Base-by-base conservation (phyloP, 2,113 vertebrate species). In the Casuarius casuarius region DNA sequence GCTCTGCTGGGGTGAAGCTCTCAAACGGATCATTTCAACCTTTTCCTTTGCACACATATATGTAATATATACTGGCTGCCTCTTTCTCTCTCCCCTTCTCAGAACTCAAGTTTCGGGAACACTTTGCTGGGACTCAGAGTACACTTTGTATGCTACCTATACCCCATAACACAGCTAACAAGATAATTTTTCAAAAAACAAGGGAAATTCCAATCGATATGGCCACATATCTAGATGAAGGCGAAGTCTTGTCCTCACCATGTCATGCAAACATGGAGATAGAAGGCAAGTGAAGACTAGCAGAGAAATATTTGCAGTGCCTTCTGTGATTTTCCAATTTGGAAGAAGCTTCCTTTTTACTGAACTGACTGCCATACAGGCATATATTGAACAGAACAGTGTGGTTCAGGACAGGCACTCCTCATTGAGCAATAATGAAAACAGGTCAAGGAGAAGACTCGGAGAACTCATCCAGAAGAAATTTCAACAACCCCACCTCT, bases 91-190 rank as follows among this genome's bases (percentile, higher is more conserved):
- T 40, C 33, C 20, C 51, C 13, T 26, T 67, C 20, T 67, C 66
- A 82, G 46, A 77, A 48, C 5, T 29, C 38, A 29, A 56, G 35
- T 48, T 73, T 81, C 42, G 72, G 42, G 72, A 79, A 73, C 72
- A 1, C 10, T 21, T 19, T 65, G 8, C 6, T 56, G 49, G 54
- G 13, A 61, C 74, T 78, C 40, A 40, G 23, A 66, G 19, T 56
- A 42, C 1, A 1, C 3, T 1, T 40, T n/a, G 0, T 7, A 51
- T 16, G 20, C 12, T 44, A 42, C 49, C 20, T n/a, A 48, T 5
- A 71, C 7, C 3, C 6, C 8, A 3, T 42, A 68, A 56, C 52
- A 28, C 10, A 74, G 9, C 10, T n/a, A 82, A 12, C 5, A 72
- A 54, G 9, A 4, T 29, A 23, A 11, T 19, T 66, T 61, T 76